Percentiles rank a stretch among this genome's conserved stretches.
Conservation (phyloP, 2,888 invertebrate species). For the Leucophenga montana region DNA sequence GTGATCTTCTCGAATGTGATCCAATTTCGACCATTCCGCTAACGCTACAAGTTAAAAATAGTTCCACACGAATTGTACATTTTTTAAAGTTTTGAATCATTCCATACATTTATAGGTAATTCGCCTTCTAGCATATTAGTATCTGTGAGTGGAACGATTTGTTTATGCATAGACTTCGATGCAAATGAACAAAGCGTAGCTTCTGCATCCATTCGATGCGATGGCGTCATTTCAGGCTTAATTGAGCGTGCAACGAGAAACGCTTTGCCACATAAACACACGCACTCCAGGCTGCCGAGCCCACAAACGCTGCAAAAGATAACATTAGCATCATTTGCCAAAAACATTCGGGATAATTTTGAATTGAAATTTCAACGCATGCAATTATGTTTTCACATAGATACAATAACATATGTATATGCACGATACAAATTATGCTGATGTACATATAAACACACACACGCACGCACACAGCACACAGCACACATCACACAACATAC, state of each 20-base stretch:
- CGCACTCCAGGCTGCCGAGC: constrained; percentile 37
- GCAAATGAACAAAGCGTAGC: constrained; percentile 56
- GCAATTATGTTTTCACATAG: not conserved
- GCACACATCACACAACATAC: too few species aligned
- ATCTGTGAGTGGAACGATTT: not conserved
- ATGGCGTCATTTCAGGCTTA: constrained; percentile 55
- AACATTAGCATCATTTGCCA: constrained; percentile 45
- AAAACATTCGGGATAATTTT: constrained; percentile 35
- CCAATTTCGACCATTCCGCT: not conserved
- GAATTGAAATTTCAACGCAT: constrained; percentile 21
- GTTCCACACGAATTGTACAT: too few species aligned
- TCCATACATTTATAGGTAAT: not conserved
- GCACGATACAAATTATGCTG: constrained; percentile 42
- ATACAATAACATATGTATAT: constrained; percentile 34
- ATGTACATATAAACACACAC: constrained; percentile 29
- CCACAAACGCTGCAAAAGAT: constrained; percentile 43
- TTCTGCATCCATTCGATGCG: constrained; percentile 38
- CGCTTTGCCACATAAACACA: constrained; percentile 40
- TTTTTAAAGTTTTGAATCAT: not conserved
- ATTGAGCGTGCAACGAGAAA: constrained; percentile 63
- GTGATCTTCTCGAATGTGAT: not conserved
- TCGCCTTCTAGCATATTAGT: not conserved
- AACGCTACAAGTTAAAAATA: not conserved
- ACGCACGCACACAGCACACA: constrained; percentile 19
- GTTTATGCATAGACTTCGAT: constrained; percentile 8